Percentiles rank a stretch among this genome's conserved stretches.
Conservation (phyloP, 2,797 vertebrate genomes). For the Danionella dracula region DNA sequence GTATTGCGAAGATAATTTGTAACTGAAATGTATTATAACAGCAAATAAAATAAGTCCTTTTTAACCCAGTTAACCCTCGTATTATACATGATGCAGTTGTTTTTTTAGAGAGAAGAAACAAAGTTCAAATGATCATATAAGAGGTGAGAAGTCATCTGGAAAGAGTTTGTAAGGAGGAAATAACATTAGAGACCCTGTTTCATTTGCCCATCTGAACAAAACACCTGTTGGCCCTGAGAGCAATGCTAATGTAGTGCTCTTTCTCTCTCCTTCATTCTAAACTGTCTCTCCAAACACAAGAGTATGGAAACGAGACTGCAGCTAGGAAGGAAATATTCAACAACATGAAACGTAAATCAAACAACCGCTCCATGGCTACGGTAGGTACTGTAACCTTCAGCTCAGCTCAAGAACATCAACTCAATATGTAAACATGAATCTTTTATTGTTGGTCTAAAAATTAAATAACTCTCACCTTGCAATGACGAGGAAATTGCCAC, state of each 20-base stretch:
- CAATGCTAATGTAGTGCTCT: slow-evolving; percentile 54
- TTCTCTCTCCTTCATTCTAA: neutral
- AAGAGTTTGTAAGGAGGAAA: neutral
- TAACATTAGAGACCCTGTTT: slow-evolving; percentile 35
- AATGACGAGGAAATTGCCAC: slow-evolving; percentile 58
- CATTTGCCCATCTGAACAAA: slow-evolving; percentile 29
- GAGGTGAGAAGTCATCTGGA: slow-evolving; percentile 13
- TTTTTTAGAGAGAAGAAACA: too few species aligned
- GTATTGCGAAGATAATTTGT: too few species aligned
- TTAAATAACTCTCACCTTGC: slow-evolving; percentile 54
- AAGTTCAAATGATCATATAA: too few species aligned
- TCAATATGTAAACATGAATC: slow-evolving; percentile 58
- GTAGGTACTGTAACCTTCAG: slow-evolving; percentile 53
- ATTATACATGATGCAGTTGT: too few species aligned
- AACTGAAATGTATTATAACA: too few species aligned
- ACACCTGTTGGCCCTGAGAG: slow-evolving; percentile 47
- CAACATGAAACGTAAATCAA: slow-evolving; percentile 44
- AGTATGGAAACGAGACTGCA: slow-evolving; percentile 12
- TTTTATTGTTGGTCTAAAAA: slow-evolving; percentile 57
- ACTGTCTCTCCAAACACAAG: neutral
- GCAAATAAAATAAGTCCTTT: too few species aligned
- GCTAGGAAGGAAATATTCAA: neutral
- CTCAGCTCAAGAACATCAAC: slow-evolving; percentile 55
- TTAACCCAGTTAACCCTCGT: too few species aligned
- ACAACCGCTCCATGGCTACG: slow-evolving; percentile 44